phyloP scores from a whole-genome alignment of 2,888 invertebrate species.

The Cerastis rubricosa region DNA sequence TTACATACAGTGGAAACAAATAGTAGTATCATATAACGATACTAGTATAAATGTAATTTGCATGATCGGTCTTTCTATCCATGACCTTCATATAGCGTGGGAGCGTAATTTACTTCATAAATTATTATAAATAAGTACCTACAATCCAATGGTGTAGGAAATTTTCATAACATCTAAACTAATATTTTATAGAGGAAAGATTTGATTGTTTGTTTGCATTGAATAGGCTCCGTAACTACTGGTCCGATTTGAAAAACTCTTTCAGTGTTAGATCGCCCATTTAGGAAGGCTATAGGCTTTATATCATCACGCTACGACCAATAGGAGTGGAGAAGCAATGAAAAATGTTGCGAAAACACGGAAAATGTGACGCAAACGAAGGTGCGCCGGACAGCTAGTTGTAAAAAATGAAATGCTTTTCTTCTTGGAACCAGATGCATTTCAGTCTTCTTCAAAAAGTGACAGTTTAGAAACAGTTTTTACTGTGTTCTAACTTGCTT shows the following conservation, averaged over 20 bases:
- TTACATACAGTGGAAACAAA: slow-evolving; percentile 31
- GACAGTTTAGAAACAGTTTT: not conserved
- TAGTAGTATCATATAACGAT: slow-evolving; percentile 34
- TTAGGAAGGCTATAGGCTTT: too few species aligned
- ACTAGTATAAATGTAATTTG: slow-evolving; percentile 42
- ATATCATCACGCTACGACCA: too few species aligned
- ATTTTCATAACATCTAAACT: not conserved
- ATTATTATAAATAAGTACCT: slow-evolving; percentile 10
- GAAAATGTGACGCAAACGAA: too few species aligned
- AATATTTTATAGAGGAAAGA: too few species aligned
- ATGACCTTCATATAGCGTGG: slow-evolving; percentile 42
- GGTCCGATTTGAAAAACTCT: too few species aligned
- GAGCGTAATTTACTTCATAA: slow-evolving; percentile 18
- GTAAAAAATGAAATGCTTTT: not conserved
- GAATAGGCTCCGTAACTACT: too few species aligned
- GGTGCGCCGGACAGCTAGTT: too few species aligned
- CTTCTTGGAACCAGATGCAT: not conserved
- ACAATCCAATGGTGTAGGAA: slow-evolving; percentile 10
- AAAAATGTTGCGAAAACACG: too few species aligned
- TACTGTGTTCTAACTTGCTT: not conserved
- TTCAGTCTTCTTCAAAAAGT: not conserved
- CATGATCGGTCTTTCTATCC: slow-evolving; percentile 41
- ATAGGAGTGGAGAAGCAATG: too few species aligned
- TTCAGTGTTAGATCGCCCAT: too few species aligned
- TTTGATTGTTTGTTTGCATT: too few species aligned